Evolutionary conservation across 2,888 invertebrate species (phyloP).

Genomic region (Agrochola litura): DNA sequence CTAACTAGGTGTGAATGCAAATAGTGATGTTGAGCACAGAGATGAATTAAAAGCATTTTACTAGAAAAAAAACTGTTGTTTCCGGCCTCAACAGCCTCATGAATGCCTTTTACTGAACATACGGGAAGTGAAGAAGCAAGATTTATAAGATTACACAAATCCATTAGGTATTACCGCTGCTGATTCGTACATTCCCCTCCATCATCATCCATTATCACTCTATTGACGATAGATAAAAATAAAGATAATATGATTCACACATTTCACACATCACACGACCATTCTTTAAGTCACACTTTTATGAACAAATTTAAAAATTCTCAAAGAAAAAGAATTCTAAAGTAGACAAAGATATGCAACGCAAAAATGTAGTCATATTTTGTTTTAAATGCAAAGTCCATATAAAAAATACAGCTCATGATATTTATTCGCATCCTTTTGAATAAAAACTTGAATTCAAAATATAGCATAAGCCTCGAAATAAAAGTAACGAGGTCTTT

Average conservation of each 20-base stretch:
- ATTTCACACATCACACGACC: constrained; percentile 25
- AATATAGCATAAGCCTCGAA: constrained; percentile 62
- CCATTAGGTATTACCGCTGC: constrained; percentile 14
- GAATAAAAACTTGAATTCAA: constrained; percentile 63
- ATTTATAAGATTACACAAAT: constrained; percentile 36
- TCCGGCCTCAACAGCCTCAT: too few species aligned
- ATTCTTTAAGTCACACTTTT: constrained; percentile 6
- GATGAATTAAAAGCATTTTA: too few species aligned
- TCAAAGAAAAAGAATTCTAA: constrained; percentile 23
- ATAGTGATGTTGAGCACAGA: background rate
- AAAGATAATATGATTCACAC: constrained; percentile 23
- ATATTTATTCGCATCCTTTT: constrained; percentile 60
- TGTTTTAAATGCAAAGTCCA: constrained; percentile 56
- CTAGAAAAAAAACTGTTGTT: background rate
- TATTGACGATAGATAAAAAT: constrained; percentile 35
- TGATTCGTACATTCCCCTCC: constrained; percentile 7
- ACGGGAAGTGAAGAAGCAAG: constrained; percentile 21
- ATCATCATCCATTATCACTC: constrained; percentile 47
- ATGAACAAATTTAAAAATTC: constrained; percentile 5
- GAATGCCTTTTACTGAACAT: background rate
- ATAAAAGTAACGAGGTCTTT: constrained; percentile 68
- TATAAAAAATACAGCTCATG: constrained; percentile 50
- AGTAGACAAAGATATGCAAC: constrained; percentile 32
- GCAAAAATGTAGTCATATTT: constrained; percentile 52
- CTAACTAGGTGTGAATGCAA: background rate